Conservation (phyloP, 2,888 invertebrate genomes). For the Ptilodon capucinus region DNA sequence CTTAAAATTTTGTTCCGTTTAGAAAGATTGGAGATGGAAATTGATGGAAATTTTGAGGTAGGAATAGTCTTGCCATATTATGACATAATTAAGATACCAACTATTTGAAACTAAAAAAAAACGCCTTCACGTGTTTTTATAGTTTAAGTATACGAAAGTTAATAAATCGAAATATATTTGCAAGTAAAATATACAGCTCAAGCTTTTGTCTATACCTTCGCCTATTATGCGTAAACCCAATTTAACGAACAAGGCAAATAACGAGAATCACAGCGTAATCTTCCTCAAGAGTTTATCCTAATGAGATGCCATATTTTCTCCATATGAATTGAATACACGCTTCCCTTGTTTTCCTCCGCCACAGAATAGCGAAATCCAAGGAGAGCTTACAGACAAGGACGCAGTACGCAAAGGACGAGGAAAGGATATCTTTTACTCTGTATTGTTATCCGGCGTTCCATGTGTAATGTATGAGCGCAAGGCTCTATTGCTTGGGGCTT, state of each 20-base stretch:
- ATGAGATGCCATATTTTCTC: conserved; percentile 1
- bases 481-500: conserved; percentile 40
- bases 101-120: too few species aligned
- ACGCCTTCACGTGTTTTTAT: too few species aligned
- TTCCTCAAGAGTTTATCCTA: neutral
- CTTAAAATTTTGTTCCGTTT: too few species aligned
- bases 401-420: conserved; percentile 19
- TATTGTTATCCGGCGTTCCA: conserved; percentile 40
- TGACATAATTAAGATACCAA: too few species aligned
- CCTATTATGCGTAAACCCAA: neutral
- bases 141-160: too few species aligned
- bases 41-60: too few species aligned
- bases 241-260: neutral
- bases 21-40: too few species aligned
- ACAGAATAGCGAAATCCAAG: conserved; percentile 22
- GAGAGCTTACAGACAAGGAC: conserved; percentile 9
- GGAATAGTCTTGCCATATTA: too few species aligned
- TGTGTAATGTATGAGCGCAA: conserved; percentile 37
- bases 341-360: conserved; percentile 15
- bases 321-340: neutral
- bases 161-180: too few species aligned
- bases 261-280: conserved; percentile 2
- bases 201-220: neutral
- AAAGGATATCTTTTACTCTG: conserved; percentile 17
- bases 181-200: too few species aligned